Evolutionary conservation across 2,113 vertebrate species (phyloP).

Genomic region (Lepidothrix coronata): DNA sequence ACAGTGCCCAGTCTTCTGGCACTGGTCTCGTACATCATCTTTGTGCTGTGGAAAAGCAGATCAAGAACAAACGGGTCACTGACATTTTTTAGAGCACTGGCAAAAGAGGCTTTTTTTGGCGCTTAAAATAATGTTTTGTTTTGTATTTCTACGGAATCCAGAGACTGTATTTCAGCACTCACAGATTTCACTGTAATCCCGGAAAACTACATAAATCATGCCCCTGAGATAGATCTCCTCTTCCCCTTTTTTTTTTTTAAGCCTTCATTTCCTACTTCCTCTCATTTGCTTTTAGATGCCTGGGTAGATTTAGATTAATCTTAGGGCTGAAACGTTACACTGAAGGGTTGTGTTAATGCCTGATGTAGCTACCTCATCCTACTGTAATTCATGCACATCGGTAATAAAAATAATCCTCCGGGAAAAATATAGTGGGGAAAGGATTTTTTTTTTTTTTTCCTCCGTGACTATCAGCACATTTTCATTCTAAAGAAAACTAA

Average conservation of each 20-base stretch:
- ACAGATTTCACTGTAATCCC: background rate
- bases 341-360: conserved; percentile 27
- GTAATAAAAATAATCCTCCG: conserved; percentile 62
- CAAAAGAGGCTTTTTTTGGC: background rate
- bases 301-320: conserved; percentile 56
- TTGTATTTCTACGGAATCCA: background rate
- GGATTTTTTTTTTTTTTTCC: background rate
- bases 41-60: accelerated
- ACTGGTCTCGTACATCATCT: background rate
- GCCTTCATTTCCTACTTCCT: conserved; percentile 29
- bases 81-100: background rate
- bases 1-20: background rate
- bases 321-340: conserved; percentile 6
- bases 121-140: background rate
- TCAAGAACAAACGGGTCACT: background rate
- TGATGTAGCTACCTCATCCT: conserved; percentile 27
- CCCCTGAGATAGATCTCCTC: background rate
- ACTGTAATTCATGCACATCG: background rate
- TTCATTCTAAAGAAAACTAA: conserved; percentile 4
- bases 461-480: conserved; percentile 12
- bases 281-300: conserved; percentile 30
- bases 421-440: conserved; percentile 24
- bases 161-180: background rate
- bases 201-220: background rate
- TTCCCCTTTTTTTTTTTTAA: background rate